Evolutionary conservation across 2,113 vertebrate species (phyloP), one percentile per base, ranked within the genome.

Genomic region (Cinclus mexicanus): DNA sequence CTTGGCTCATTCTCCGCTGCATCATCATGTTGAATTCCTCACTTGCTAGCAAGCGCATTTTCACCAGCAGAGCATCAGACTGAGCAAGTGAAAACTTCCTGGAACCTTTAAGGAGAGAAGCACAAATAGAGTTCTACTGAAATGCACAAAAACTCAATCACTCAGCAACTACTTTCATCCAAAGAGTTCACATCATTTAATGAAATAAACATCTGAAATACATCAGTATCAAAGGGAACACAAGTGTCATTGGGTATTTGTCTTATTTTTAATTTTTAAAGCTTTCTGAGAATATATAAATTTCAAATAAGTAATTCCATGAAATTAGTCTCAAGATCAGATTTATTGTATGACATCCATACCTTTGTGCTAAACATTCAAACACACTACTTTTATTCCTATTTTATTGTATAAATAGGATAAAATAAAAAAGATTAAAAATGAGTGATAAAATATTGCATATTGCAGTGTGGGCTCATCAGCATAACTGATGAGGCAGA

Each of bases 11-110:
- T 88, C 99, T 98, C 55, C 98, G 97, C 76, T 99, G 99, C 98
- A 99, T 99, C 99, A 99, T 99, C 93, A 98, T 97, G 53, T 98
- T 97, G 50, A 99, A 99, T 85, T 99, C 99, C 42, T 99, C 99
- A 26, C 98, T 99, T 71, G 99, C 99, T 78, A 99, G 98, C 0
- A 98, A 99, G 24, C 99, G 99, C 99, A 99, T 99, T 91, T 98
- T 98, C 97, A 98, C 98, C 96, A 99, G 96, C 76, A 99, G 97
- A 35, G 98, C 98, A 95, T 99, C 99, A 8, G 98, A 98, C 64
- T 98, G 99, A 70, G 98, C 98, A 93, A 99, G 87, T 7, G 98
- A 98, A 96, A 99, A 98, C 81, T 98, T 98, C 29, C 98, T 98
- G 53, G 98, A 97, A 86, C 98, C 99, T 99, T 96, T 44, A 93